Percentiles rank a stretch among this genome's conserved stretches.
Conservation (phyloP, 2,797 vertebrate species). For the Ceryle rudis region DNA sequence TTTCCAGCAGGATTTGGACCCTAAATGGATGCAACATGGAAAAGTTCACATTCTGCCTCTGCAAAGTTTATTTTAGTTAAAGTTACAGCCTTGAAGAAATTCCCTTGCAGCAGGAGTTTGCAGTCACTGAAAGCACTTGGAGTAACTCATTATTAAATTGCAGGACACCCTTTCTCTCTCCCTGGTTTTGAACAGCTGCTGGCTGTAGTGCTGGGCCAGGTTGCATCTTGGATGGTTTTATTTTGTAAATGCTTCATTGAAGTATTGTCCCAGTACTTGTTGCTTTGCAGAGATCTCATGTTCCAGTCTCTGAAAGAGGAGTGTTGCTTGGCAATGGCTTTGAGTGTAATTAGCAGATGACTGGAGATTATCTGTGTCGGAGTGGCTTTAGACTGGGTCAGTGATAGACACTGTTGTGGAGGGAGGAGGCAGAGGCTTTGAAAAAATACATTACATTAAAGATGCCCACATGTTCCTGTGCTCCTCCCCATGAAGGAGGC, state of each 20-base stretch:
- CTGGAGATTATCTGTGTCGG: not conserved
- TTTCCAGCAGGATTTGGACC: not conserved
- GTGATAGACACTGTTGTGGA: not conserved
- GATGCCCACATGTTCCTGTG: not conserved
- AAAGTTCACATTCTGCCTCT: not conserved
- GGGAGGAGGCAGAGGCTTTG: not conserved
- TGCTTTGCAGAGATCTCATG: not conserved
- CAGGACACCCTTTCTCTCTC: not conserved
- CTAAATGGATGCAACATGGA: not conserved
- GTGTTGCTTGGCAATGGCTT: not conserved
- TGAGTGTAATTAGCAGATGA: not conserved
- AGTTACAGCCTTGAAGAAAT: not conserved
- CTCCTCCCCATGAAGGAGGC: not conserved
- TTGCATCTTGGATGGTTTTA: not conserved
- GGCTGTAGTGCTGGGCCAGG: not conserved
- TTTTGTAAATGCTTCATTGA: not conserved
- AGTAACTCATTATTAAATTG: not conserved
- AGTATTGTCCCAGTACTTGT: not conserved
- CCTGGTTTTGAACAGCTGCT: not conserved
- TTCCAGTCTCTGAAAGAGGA: not conserved
- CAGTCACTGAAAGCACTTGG: not conserved
- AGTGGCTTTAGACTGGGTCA: not conserved
- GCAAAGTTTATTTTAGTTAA: not conserved
- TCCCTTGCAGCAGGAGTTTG: not conserved
- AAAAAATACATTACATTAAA: not conserved